Evolutionary conservation across 2,888 invertebrate genomes (phyloP), one percentile per base, ranked within the genome.

Genomic region (Caenorhabditis japonica): DNA sequence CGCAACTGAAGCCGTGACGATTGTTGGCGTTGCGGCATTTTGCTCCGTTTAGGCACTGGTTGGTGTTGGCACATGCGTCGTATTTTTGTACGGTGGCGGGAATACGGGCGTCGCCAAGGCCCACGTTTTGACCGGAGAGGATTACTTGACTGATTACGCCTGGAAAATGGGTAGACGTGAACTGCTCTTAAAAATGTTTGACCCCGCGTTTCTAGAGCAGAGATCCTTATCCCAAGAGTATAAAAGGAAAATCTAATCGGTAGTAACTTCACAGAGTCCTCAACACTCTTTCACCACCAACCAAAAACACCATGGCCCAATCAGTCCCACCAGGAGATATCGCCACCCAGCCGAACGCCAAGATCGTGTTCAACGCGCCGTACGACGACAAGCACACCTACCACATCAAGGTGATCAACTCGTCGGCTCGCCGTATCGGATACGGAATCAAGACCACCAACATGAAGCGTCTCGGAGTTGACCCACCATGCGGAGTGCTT

Each of bases 351-450:
- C 79, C 77, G 38, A 61, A 46, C 62, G 52, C 76, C 38, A 80
- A 81, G 80, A 75, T 81, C 70, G 81, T 81, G 66, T 81, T 80
- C 81, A 81, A 81, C 59, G 81, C 81, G 41, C 81, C 81, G 55
- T 81, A 80, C 76, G 80, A 80, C 64, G 77, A 81, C 72, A 81
- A 80, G 76, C 79, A 80, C 77, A 79, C 79, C 66, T 79, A 79
- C 66, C 78, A 81, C 77, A 78, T 81, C 75, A 78, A 78, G 72
- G 77, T 78, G 46, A 76, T 71, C 77, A 80, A 81, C 76, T 44
- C 77, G 17, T 75, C 79, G 25, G 81, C 71, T 44, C 76, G 75
- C 44, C 78, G 80, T 36, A 80, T 81, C 66, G 81, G 81, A 34
- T 80, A 68, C 76, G 79, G 74, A 15, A 71, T 80, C 80, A 80